These are phyloP conservation scores for Harpagoxenus sublaevis DNA, from an alignment of 2,888 invertebrate species.

Conservation along the genomic window DNA sequence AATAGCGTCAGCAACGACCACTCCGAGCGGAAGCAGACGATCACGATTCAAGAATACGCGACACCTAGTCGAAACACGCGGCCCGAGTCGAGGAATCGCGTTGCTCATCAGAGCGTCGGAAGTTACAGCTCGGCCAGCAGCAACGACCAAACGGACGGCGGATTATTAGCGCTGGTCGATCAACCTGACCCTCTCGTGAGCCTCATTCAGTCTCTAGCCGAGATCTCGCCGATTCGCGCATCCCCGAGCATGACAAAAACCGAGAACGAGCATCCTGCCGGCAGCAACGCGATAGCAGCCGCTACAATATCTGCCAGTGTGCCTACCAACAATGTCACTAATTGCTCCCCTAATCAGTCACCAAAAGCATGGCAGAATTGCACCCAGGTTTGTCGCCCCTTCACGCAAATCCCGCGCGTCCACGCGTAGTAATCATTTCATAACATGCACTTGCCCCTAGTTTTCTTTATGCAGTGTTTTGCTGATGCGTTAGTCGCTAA, in stretches of 20 bases:
- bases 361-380: constrained; percentile 85
- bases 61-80: constrained; percentile 56
- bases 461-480: constrained; percentile 25
- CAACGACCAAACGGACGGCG: constrained; percentile 77
- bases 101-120: constrained; percentile 77
- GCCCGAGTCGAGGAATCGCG: constrained; percentile 70
- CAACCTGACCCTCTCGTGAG: constrained; percentile 82
- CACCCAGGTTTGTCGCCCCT: constrained; percentile 83
- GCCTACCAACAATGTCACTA: constrained; percentile 80
- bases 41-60: constrained; percentile 40
- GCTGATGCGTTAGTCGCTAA: constrained; percentile 13
- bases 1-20: constrained; percentile 34
- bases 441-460: constrained; percentile 22
- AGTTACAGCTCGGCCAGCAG: constrained; percentile 82
- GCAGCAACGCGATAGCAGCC: constrained; percentile 57
- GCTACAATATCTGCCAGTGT: constrained; percentile 69
- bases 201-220: constrained; percentile 83
- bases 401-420: constrained; percentile 39
- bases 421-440: background rate
- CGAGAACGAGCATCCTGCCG: constrained; percentile 71
- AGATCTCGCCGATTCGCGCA: constrained; percentile 81
- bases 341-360: constrained; percentile 84
- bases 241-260: constrained; percentile 77
- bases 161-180: constrained; percentile 79
- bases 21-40: constrained; percentile 57